Base-by-base conservation (phyloP, 2,888 invertebrate genomes). In the Pristionchus exspectatus region DNA sequence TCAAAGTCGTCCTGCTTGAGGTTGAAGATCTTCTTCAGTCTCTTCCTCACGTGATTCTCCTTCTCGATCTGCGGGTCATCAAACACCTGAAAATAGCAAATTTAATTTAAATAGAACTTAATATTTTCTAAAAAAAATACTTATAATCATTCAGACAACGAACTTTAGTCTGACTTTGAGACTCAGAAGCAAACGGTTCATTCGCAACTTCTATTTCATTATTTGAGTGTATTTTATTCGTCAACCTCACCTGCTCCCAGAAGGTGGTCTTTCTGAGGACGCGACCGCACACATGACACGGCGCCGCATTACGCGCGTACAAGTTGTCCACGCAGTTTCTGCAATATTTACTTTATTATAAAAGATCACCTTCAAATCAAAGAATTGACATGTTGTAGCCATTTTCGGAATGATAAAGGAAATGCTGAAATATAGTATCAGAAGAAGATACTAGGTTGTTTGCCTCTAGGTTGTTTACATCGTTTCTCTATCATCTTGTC, bases 61-160 rank as follows among this genome's bases (percentile, higher is more conserved):
- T 98, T 98, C 95, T 99, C 99, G 0, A 99, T 97, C 96, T 96
- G 96, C 0, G 98, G 96, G 96, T 99, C 98, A 96, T 99, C 99
- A 95, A 99, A 99, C 30, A 98, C 96, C 95, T 85, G 38, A 56
- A 88, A 88, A n/a, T 4, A 72, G 2, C 27, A 72, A 30, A 30
- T 18, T 72, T 14, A n/a, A 72, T 72, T 18, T n/a, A 30, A 72
- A 7, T 72, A 12, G n/a, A n/a, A n/a, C n/a, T n/a, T n/a, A n/a
- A n/a, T n/a, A n/a, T n/a, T n/a, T n/a, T n/a, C n/a, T n/a, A n/a
- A n/a, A 72, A 9, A 72, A 72, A 7, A 72, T 30, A 81, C 38
- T 14, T 27, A 81, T 21, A 81, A 81, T 12, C 24, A n/a, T n/a
- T n/a, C n/a, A n/a, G n/a, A n/a, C n/a, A n/a, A n/a, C n/a, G n/a